Base-by-base conservation (phyloP, 2,888 invertebrate genomes). In the Caenorhabditis sp. region DNA sequence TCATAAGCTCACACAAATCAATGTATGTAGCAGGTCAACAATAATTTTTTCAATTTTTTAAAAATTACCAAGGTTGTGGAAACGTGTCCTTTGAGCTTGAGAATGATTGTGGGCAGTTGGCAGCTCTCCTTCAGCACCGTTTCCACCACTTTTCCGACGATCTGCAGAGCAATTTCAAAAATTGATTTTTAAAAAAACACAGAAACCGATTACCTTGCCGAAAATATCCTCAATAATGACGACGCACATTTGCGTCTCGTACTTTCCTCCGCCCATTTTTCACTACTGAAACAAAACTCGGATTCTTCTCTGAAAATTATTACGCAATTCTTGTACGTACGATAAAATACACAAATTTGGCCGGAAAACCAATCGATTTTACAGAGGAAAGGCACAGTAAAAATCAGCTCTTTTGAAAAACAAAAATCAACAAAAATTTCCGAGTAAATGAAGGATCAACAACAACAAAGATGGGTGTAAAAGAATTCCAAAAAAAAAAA, bases 161-260 rank as follows among this genome's bases (percentile, higher is more conserved):
- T 76, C 76, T 76, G 63, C 32, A 53, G 22, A 45, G 22, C 20
- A 22, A 17, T 41, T 41, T 41, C 22, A 3, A 11, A 5, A 26
- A 26, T 46, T n/a, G 6, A 41, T 41, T 41, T 41, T 41, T 41
- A 41, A 41, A 41, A 26, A 46, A 26, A 26, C 24, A 46, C 2
- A 11, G 11, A 24, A 45, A 46, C 9, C 9, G 4, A 9, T 27
- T 17, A 70, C 78, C 46, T 78, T 72, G 66, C 87, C 86, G 52
- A 85, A 87, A 56, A 84, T 81, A 35, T 87, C 87, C 59, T 85
- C 83, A 15, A 87, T 50, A 15, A 87, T 77, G 15, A 76, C 78
- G 7, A 77, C 74, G 59, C 85, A 85, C 43, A 87, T 73, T 53
- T 81, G 80, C 26, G 82, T 72, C 59, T 82, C 83, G 43, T 73